These are phyloP conservation scores for Eudemis profundana DNA, from an alignment of 2,888 invertebrate species.

Conservation along the genomic window DNA sequence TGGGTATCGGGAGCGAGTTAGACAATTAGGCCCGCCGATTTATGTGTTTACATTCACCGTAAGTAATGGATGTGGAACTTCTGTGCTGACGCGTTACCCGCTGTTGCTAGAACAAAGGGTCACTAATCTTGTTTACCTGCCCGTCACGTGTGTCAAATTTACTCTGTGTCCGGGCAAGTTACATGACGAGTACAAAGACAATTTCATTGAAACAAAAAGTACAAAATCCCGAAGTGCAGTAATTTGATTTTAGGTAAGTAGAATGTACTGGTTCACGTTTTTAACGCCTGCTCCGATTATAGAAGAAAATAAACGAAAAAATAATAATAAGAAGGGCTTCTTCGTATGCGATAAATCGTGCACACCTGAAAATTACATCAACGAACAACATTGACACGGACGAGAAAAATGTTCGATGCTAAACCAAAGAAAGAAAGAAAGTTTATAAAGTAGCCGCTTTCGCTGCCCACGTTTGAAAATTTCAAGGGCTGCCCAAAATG, in stretches of 20 bases:
- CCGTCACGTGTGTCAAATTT: constrained; percentile 12
- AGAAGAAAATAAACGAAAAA: no score
- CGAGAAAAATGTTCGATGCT: no score
- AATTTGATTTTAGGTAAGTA: no score
- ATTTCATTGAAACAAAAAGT: no score
- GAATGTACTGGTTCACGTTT: no score
- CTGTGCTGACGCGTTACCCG: constrained; percentile 25
- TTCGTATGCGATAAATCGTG: no score
- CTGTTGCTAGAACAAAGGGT: constrained; percentile 27
- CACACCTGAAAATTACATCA: no score
- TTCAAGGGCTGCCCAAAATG: constrained; percentile 35
- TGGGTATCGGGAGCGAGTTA: constrained; percentile 63
- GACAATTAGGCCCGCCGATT: constrained; percentile 73
- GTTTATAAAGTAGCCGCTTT: constrained; percentile 5
- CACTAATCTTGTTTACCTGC: constrained; percentile 23
- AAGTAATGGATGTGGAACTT: constrained; percentile 46
- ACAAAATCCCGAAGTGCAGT: no score
- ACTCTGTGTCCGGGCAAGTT: background rate
- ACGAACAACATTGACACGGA: no score
- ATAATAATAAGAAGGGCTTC: no score
- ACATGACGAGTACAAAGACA: no score
- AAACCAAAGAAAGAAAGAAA: background rate
- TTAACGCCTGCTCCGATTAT: no score
- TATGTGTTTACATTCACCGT: constrained; percentile 72
- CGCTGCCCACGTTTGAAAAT: constrained; percentile 28